These are phyloP conservation scores for Lethrus apterus DNA, from an alignment of 1,140 invertebrate genomes.

Conservation along the genomic window DNA sequence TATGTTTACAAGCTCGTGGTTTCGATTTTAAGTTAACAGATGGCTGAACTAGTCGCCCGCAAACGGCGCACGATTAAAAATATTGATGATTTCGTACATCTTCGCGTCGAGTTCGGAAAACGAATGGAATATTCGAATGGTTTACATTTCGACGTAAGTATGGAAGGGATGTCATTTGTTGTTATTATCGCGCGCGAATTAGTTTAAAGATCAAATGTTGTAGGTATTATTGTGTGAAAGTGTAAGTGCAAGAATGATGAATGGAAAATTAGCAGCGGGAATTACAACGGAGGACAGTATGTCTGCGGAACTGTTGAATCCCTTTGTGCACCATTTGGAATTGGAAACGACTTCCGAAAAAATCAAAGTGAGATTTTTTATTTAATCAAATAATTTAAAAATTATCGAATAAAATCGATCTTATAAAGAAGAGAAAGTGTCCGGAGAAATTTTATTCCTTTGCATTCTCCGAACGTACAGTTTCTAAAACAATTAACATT, in stretches of 20 bases:
- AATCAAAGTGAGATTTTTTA: conserved; percentile 61
- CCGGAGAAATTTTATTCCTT: too few relatives aligned
- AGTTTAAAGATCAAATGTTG: conserved; percentile 9
- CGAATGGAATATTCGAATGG: conserved; percentile 12
- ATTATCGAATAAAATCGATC: too few relatives aligned
- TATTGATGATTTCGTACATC: conserved; percentile 4
- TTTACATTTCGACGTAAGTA: not conserved
- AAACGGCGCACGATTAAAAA: not conserved
- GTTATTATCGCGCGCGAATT: conserved; percentile 11
- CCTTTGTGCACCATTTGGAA: conserved; percentile 77
- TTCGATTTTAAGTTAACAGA: too few relatives aligned
- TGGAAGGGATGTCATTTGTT: conserved; percentile 16
- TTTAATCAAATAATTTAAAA: too few relatives aligned
- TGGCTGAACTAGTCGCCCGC: not conserved
- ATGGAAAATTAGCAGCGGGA: conserved; percentile 9
- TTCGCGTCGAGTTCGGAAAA: not conserved
- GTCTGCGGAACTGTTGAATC: conserved; percentile 58
- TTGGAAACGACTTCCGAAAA: conserved; percentile 76
- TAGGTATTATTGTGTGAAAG: conserved; percentile 2
- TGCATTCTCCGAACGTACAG: too few relatives aligned
- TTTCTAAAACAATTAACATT: too few relatives aligned
- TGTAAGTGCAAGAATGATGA: conserved; percentile 10
- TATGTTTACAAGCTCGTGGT: too few relatives aligned
- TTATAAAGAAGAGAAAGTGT: too few relatives aligned
- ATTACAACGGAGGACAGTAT: conserved; percentile 25